A percentile compares a stretch with the other conserved stretches of the same genome.
phyloP scores from a whole-genome alignment of 2,888 invertebrate genomes.

The Mythimna ferrago region DNA sequence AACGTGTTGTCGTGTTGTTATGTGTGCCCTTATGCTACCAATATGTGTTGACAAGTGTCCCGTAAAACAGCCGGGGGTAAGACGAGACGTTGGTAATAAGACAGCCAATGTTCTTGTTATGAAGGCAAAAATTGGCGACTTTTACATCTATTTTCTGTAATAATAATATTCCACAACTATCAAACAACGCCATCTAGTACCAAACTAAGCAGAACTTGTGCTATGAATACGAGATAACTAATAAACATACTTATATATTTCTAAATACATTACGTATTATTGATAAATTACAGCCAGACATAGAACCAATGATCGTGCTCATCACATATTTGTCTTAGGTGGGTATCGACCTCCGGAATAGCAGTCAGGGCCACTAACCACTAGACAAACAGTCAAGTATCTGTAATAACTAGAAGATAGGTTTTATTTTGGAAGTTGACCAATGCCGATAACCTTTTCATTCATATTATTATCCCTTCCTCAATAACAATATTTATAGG shows the following conservation, averaged over 20 bases:
- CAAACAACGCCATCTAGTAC: no score
- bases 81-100: conserved; percentile 23
- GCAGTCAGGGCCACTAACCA: no score
- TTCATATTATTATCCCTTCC: not conserved
- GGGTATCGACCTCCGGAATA: no score
- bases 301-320: no score
- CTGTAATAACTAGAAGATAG: not conserved
- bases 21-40: conserved; percentile 48
- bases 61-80: conserved; percentile 47
- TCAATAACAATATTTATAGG: not conserved
- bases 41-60: conserved; percentile 57
- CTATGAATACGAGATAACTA: no score
- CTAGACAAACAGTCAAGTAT: no score
- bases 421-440: not conserved
- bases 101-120: conserved; percentile 16
- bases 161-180: no score
- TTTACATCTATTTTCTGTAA: conserved; percentile 7
- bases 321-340: no score
- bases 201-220: no score
- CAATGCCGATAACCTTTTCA: not conserved
- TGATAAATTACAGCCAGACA: no score
- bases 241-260: no score
- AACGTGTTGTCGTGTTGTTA: conserved; percentile 44
- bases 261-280: no score
- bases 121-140: conserved; percentile 16